Evolutionary conservation across 2,888 invertebrate species (phyloP).

Genomic region (Drosophila villosipedis): DNA sequence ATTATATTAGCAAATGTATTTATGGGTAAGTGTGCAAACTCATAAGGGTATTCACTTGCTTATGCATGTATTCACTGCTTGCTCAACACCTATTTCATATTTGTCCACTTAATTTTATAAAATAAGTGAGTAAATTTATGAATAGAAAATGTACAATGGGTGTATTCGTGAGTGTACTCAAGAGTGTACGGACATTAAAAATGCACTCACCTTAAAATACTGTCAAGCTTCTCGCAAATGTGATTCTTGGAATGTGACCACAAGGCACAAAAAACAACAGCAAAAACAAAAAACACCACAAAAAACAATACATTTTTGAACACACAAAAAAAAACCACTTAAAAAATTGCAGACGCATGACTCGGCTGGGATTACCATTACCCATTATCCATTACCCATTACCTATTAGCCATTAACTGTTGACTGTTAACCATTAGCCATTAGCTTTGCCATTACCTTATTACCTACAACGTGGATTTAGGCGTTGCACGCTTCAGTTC

Average conservation of each 20-base stretch:
- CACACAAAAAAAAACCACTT: conserved; percentile 29
- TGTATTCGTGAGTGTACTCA: conserved; percentile 1
- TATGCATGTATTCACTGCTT: neutral
- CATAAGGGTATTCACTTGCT: neutral
- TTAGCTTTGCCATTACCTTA: conserved; percentile 56
- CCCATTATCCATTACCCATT: conserved; percentile 33
- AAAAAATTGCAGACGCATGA: conserved; percentile 45
- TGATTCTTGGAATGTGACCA: conserved; percentile 41
- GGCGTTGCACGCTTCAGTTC: conserved; percentile 57
- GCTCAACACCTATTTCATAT: neutral
- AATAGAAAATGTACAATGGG: neutral
- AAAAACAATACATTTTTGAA: neutral
- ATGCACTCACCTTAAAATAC: conserved; percentile 11
- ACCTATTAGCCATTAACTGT: conserved; percentile 28
- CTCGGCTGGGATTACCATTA: conserved; percentile 33
- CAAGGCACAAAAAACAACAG: conserved; percentile 24
- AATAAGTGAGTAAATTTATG: neutral
- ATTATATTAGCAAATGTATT: neutral
- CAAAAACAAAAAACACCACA: neutral
- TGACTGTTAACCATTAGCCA: conserved; percentile 26
- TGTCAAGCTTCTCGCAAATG: conserved; percentile 19
- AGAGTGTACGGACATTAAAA: neutral
- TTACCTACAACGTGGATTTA: conserved; percentile 59
- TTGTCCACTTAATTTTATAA: neutral
- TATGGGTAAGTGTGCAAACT: conserved; percentile 4